Conservation (phyloP, 2,888 invertebrate species). For the Latrodectus elegans region DNA sequence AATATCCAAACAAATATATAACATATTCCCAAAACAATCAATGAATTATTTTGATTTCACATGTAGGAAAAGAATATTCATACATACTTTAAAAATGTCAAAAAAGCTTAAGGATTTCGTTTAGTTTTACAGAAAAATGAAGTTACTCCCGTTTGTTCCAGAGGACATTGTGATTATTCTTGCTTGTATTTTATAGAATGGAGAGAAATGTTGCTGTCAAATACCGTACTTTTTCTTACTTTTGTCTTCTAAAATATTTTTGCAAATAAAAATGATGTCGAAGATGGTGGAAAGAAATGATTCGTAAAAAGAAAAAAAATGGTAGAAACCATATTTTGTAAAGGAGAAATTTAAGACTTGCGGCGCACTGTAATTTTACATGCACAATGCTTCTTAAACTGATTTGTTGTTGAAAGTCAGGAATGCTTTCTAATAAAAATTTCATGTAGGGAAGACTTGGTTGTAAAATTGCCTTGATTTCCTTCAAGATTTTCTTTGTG, state of each 20-base stretch:
- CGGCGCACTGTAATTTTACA: constrained; percentile 29
- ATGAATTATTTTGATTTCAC: too few relatives aligned
- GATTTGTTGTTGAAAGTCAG: constrained; percentile 42
- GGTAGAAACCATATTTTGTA: constrained; percentile 25
- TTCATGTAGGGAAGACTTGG: constrained; percentile 6
- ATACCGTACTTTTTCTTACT: constrained; percentile 1
- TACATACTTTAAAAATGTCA: too few relatives aligned
- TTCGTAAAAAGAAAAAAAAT: constrained; percentile 18
- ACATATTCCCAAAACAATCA: too few relatives aligned
- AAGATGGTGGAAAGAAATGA: background rate
- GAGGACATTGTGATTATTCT: constrained; percentile 39
- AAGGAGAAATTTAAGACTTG: constrained; percentile 27
- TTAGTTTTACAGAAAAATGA: constrained; percentile 9
- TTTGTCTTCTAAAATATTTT: constrained; percentile 35
- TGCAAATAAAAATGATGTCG: constrained; percentile 33
- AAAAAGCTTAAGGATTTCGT: background rate
- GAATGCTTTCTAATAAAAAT: constrained; percentile 46
- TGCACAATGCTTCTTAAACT: constrained; percentile 50
- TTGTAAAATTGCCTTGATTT: constrained; percentile 40
- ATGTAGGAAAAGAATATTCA: too few relatives aligned
- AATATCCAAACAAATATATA: too few relatives aligned
- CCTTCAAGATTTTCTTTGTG: constrained; percentile 20
- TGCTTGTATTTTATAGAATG: background rate
- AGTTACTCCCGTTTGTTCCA: background rate
- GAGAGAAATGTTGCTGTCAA: constrained; percentile 17